A percentile compares a stretch with the other conserved stretches of the same genome.
These are phyloP conservation scores for Eurypyga helias DNA, from an alignment of 2,113 vertebrate genomes.

Conservation along the genomic window DNA sequence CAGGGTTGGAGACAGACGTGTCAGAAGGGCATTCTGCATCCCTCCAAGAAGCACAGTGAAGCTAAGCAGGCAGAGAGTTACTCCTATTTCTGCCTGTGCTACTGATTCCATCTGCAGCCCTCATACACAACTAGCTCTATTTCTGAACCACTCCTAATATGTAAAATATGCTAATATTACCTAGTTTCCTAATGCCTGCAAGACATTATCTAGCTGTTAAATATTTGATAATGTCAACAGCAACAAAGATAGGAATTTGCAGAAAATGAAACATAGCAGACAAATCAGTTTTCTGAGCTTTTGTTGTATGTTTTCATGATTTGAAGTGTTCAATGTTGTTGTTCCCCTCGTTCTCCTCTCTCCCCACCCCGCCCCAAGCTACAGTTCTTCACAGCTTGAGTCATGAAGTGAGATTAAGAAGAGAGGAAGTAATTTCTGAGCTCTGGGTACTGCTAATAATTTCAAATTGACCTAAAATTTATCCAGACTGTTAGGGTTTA, in stretches of 20 bases:
- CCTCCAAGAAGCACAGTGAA: neutral
- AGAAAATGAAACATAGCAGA: neutral
- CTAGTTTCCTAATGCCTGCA: neutral
- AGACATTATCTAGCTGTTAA: neutral
- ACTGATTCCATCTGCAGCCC: neutral
- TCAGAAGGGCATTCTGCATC: accelerated
- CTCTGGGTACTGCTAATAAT: neutral
- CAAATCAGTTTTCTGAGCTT: neutral
- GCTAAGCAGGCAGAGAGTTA: neutral
- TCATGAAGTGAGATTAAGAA: neutral
- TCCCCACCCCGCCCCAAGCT: too few relatives aligned
- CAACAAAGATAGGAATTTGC: neutral
- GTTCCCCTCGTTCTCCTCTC: too few relatives aligned
- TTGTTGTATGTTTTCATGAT: neutral
- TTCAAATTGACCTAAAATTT: neutral
- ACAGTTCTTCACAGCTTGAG: neutral
- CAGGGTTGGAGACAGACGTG: neutral
- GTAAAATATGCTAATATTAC: neutral
- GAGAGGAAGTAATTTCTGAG: neutral
- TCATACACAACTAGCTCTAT: neutral
- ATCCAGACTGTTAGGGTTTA: too few relatives aligned
- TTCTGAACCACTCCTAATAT: neutral
- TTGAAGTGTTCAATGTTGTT: neutral
- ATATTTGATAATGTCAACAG: neutral
- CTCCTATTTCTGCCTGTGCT: neutral